These are phyloP conservation scores for Drosophila kanekoi DNA, from an alignment of 2,888 invertebrate species.

Conservation along the genomic window DNA sequence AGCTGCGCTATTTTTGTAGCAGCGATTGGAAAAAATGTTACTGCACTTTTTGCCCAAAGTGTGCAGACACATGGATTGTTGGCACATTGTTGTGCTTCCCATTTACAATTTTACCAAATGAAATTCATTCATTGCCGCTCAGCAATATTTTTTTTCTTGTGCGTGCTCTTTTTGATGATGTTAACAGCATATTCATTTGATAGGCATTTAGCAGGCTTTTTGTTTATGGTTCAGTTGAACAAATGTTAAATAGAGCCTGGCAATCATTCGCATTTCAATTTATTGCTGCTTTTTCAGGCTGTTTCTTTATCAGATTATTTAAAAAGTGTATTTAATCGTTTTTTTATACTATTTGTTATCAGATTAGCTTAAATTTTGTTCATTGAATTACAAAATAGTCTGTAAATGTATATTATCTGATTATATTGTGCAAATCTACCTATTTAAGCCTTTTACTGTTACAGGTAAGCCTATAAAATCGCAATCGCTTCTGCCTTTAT, in stretches of 20 bases:
- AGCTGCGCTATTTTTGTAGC: conserved; percentile 49
- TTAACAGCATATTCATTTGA: conserved; percentile 45
- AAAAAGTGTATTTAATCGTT: too few relatives aligned
- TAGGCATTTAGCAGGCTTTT: conserved; percentile 10
- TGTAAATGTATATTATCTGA: too few relatives aligned
- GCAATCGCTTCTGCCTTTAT: neutral
- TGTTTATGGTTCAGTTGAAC: neutral
- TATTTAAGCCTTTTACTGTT: too few relatives aligned
- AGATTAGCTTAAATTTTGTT: too few relatives aligned
- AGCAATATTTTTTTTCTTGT: conserved; percentile 14
- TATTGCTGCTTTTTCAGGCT: too few relatives aligned
- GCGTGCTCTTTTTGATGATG: conserved; percentile 6
- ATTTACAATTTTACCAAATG: conserved; percentile 35
- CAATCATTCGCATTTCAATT: too few relatives aligned
- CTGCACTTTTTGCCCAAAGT: conserved; percentile 42
- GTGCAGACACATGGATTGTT: conserved; percentile 29
- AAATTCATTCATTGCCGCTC: conserved; percentile 46
- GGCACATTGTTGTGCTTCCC: conserved; percentile 27
- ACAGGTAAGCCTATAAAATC: neutral
- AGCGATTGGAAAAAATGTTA: conserved; percentile 36
- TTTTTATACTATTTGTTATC: too few relatives aligned
- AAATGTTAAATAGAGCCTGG: too few relatives aligned
- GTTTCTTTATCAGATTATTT: too few relatives aligned
- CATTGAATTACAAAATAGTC: too few relatives aligned
- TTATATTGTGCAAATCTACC: too few relatives aligned